These are phyloP conservation scores for Tetragonisca angustula DNA, from an alignment of 2,888 invertebrate genomes.

Conservation along the genomic window DNA sequence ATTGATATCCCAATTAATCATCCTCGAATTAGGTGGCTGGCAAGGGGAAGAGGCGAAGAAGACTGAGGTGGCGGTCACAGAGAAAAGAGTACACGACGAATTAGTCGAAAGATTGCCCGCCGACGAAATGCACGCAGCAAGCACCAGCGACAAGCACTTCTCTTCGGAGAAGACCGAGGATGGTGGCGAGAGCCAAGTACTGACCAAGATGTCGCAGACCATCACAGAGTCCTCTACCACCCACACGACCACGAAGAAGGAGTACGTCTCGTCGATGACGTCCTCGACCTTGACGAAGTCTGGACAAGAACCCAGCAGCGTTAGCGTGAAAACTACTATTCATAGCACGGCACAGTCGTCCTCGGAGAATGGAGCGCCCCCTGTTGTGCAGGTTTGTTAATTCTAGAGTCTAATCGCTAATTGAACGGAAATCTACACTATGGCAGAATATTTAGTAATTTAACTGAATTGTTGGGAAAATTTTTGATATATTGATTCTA, in stretches of 20 bases:
- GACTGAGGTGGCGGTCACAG: conserved; percentile 53
- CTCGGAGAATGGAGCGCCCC: conserved; percentile 80
- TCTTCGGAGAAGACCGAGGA: conserved; percentile 78
- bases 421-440: too few relatives aligned
- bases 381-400: conserved; percentile 79
- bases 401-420: not conserved
- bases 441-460: too few relatives aligned
- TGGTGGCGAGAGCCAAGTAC: conserved; percentile 66
- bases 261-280: conserved; percentile 78
- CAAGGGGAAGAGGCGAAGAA: conserved; percentile 66
- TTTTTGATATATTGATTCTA: not conserved
- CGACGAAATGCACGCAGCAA: conserved; percentile 81
- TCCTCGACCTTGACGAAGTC: conserved; percentile 75
- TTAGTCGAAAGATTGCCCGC: conserved; percentile 73
- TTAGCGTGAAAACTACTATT: conserved; percentile 78
- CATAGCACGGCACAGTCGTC: conserved; percentile 78
- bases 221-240: conserved; percentile 81
- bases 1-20: conserved; percentile 81
- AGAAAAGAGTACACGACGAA: conserved; percentile 67
- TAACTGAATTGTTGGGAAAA: too few relatives aligned
- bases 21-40: conserved; percentile 73
- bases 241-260: conserved; percentile 80
- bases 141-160: conserved; percentile 82
- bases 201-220: conserved; percentile 81
- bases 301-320: conserved; percentile 73